Evolutionary conservation across 1,140 invertebrate species (phyloP), one percentile per base, ranked within the genome.

Genomic region (Micrasema minimum): DNA sequence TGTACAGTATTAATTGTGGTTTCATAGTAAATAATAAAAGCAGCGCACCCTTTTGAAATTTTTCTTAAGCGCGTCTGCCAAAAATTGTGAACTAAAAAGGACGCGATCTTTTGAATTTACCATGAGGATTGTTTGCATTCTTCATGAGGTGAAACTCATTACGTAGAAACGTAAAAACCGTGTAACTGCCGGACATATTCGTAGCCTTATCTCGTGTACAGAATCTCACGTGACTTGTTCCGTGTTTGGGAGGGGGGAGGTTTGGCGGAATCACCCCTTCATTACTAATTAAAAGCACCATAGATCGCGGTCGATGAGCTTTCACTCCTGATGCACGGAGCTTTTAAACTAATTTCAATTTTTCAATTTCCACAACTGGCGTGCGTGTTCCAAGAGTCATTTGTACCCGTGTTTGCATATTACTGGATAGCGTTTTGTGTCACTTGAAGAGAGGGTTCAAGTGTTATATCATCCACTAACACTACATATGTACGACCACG

Each of bases 331-430:
- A 46, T 69, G 51, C 67, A 66, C 66, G 64, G 43, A 57, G 69
- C 72, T 74, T 74, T 74, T 74, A 74, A 74, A 71, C 69, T 74
- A 74, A 74, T 74, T 74, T 74, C 72, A 74, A 74, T 74, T 74
- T 74, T 74, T 74, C 72, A 67, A 62, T 45, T 72, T 62, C 45
- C 55, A 67, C 64, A 61, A 41, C 37, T 43, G 38, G 51, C 48
- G 45, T 59, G 69, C 53, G 65, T 51, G 51, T 45, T 50, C 35
- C 16, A 14, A 20, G 12, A 16, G 55, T 50, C 43, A 50, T 61
- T 53, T 69, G 51, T 62, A 59, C 14, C 23, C 41, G 41, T 35
- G 43, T 64, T 64, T 64, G 61, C 43, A 64, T 64, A 46, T 64
- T 64, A 37, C 41, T n/a, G 20, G 16, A 41, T 59, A 22, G 55